Conservation (phyloP, 2,888 invertebrate genomes). For the Heteromyza rotundicornis region DNA sequence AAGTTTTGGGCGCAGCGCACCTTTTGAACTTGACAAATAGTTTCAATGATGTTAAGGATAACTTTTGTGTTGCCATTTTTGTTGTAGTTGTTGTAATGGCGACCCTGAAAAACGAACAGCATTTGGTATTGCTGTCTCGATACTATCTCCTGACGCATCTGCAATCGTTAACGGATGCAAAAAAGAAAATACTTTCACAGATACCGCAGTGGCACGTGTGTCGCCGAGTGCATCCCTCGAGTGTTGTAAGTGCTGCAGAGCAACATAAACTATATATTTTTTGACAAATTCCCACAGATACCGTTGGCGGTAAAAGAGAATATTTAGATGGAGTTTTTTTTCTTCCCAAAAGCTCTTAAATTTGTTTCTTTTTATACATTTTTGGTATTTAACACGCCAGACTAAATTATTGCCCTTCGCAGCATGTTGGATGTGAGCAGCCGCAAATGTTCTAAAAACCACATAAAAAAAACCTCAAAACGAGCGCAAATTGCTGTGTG, state of each 20-base stretch:
- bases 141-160: background rate
- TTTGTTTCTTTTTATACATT: slow-evolving; percentile 3
- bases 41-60: background rate
- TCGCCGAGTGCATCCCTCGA: background rate
- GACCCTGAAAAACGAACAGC: background rate
- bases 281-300: background rate
- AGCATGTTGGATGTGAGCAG: too few species aligned
- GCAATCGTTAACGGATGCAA: background rate
- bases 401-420: slow-evolving; percentile 50
- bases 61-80: background rate
- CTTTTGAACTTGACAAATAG: background rate
- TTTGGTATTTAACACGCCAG: slow-evolving; percentile 39
- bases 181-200: background rate
- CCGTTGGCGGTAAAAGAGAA: background rate
- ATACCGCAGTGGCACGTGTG: background rate
- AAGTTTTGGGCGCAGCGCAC: slow-evolving; percentile 4
- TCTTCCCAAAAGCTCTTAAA: slow-evolving; percentile 9
- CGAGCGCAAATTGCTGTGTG: slow-evolving; percentile 45
- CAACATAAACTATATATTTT: background rate
- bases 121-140: background rate
- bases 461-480: slow-evolving; percentile 9
- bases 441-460: slow-evolving; percentile 33
- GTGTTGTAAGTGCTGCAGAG: slow-evolving; percentile 1
- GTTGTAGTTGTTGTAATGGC: background rate
- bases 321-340: slow-evolving; percentile 2